These are phyloP conservation scores for Tetheella fluctuosa DNA, from an alignment of 2,888 invertebrate genomes.

Conservation along the genomic window DNA sequence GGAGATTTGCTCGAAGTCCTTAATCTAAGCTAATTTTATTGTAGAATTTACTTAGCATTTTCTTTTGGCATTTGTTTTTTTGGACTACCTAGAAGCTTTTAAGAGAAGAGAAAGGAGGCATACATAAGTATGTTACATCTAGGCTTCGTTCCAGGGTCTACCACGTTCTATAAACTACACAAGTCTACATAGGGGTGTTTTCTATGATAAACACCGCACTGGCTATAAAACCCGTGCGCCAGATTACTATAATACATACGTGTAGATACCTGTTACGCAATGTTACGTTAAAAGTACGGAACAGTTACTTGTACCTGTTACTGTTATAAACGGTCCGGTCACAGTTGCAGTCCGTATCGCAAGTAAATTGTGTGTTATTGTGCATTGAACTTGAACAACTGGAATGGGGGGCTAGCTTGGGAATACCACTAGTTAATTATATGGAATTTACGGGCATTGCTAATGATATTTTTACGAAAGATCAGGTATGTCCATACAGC, in stretches of 20 bases:
- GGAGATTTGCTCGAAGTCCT: too few species aligned
- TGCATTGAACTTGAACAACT: slow-evolving; percentile 28
- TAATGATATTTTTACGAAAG: too few species aligned
- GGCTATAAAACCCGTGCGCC: background rate
- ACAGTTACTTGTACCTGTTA: slow-evolving; percentile 18
- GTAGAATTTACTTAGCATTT: too few species aligned
- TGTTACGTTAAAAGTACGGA: slow-evolving; percentile 12
- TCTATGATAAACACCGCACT: background rate
- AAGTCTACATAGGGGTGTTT: too few species aligned
- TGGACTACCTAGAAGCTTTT: too few species aligned
- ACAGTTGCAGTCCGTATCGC: slow-evolving; percentile 42
- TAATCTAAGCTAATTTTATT: too few species aligned
- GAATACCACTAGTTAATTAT: background rate
- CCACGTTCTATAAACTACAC: too few species aligned
- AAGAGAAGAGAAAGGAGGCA: too few species aligned
- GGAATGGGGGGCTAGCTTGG: background rate
- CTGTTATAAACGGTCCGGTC: slow-evolving; percentile 27
- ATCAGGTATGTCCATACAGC: too few species aligned
- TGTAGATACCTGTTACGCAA: slow-evolving; percentile 24
- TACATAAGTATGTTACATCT: too few species aligned
- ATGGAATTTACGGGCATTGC: background rate
- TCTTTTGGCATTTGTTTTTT: too few species aligned
- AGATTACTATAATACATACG: background rate
- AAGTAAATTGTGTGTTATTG: slow-evolving; percentile 34
- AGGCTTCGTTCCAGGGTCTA: too few species aligned